A percentile compares a stretch with the other conserved stretches of the same genome.
Evolutionary conservation across 2,113 vertebrate genomes (phyloP).

Genomic region (Micromys minutus): DNA sequence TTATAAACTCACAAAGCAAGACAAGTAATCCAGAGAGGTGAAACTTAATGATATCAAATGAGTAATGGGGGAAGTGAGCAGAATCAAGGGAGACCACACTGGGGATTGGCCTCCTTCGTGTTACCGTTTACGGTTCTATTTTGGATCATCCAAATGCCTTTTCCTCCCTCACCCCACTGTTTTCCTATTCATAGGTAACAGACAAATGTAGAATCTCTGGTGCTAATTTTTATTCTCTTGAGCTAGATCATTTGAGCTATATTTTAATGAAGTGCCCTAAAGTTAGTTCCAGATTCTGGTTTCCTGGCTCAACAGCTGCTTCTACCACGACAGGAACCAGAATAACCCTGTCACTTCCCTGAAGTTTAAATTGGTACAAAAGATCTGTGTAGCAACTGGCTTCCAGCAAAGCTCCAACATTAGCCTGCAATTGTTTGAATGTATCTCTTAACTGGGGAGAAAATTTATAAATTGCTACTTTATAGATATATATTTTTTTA

Average conservation of each 20-base stretch:
- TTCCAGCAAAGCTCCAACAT: not conserved
- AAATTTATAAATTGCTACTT: slow-evolving; percentile 49
- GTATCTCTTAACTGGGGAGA: slow-evolving; percentile 9
- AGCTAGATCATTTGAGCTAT: not conserved
- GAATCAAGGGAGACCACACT: not conserved
- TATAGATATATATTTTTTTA: slow-evolving; percentile 16
- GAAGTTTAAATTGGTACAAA: not conserved
- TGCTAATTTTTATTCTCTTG: not conserved
- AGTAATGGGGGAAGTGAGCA: not conserved
- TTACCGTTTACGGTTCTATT: not conserved
- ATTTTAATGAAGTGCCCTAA: not conserved
- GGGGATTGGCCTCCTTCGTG: not conserved
- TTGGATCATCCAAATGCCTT: not conserved
- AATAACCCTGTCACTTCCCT: not conserved
- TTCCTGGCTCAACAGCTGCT: not conserved
- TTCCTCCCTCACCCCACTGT: not conserved
- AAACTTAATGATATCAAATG: not conserved
- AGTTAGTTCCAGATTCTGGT: not conserved
- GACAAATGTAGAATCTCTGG: not conserved
- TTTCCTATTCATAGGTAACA: not conserved
- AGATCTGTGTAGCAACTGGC: not conserved
- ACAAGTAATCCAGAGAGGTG: not conserved
- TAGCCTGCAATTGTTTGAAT: slow-evolving; percentile 32
- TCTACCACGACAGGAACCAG: not conserved
- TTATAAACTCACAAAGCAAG: slow-evolving; percentile 5